A percentile compares a stretch with the other conserved stretches of the same genome.
Conservation (phyloP, 2,113 vertebrate species). For the Callipepla squamata region DNA sequence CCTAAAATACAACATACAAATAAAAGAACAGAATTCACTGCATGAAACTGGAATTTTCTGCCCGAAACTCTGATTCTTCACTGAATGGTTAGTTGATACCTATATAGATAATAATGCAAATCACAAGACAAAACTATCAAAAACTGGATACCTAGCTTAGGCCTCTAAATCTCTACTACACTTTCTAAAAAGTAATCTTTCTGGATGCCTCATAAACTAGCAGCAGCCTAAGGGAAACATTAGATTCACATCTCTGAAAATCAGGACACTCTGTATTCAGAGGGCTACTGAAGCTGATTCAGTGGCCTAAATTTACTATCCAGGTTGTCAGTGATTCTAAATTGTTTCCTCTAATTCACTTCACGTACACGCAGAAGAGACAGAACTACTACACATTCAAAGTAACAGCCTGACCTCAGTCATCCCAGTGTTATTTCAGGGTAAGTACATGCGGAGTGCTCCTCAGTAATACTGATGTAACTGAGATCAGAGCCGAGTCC, state of each 20-base stretch:
- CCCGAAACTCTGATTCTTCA: background rate
- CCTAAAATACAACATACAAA: constrained; percentile 74
- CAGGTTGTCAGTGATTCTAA: background rate
- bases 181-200: background rate
- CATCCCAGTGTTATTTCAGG: background rate
- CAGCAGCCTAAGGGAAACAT: background rate
- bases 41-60: background rate
- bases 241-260: background rate
- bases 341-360: background rate
- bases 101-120: background rate
- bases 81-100: background rate
- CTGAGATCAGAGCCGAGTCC: background rate
- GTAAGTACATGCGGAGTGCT: background rate
- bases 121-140: background rate
- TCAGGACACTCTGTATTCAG: background rate
- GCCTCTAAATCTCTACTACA: background rate
- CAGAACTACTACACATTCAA: background rate
- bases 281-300: background rate
- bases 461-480: background rate
- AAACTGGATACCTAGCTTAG: background rate
- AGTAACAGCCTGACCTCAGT: background rate
- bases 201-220: background rate
- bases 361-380: background rate
- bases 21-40: background rate
- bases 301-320: background rate